Evolutionary conservation across 2,113 vertebrate species (phyloP), one percentile per base, ranked within the genome.

Genomic region (Platanista minor): DNA sequence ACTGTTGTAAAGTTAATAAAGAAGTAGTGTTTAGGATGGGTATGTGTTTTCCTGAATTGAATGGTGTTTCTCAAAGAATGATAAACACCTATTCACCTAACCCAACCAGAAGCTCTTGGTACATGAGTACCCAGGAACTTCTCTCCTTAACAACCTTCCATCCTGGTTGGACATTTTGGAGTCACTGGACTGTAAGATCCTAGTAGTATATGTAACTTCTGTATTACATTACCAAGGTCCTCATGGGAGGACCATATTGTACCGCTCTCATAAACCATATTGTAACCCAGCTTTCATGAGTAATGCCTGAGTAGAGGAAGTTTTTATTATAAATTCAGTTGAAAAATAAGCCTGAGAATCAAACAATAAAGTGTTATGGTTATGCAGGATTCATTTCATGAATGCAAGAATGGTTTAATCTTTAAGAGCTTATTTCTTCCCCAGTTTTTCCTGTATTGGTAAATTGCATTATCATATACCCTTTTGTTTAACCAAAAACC

Each of bases 401-500:
- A 57, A n/a, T 59, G 10, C 21, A 86, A 62, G 20, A 2, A 39
- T 36, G 6, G 3, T 59, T 92, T 94, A 88, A 87, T 66, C 77
- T 74, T 87, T 93, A 49, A 75, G 31, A 27, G 46, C 25, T 62
- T 31, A 43, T 84, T 84, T 72, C 33, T 66, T 10, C 17, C 18
- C 25, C 39, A 36, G 14, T 18, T 59, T 49, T 49, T 41, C 43
- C 18, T 78, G 3, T 49, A 14, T 61, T 71, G 6, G 23, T 54
- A 83, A 90, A 46, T 41, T 21, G 1, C 14, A 36, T 11, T 66
- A 17, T 8, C 54, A 1, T 82, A 13, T 29, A 75, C 62, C 14
- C n/a, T 54, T 97, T 87, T 91, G 67, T n/a, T 97, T 67, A 69
- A 64, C 25, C 13, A 82, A 41, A 75, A 92, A 52, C 49, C n/a